Evolutionary conservation across 2,113 vertebrate genomes (phyloP), one percentile per base, ranked within the genome.

Genomic region (Seriola dumerili): DNA sequence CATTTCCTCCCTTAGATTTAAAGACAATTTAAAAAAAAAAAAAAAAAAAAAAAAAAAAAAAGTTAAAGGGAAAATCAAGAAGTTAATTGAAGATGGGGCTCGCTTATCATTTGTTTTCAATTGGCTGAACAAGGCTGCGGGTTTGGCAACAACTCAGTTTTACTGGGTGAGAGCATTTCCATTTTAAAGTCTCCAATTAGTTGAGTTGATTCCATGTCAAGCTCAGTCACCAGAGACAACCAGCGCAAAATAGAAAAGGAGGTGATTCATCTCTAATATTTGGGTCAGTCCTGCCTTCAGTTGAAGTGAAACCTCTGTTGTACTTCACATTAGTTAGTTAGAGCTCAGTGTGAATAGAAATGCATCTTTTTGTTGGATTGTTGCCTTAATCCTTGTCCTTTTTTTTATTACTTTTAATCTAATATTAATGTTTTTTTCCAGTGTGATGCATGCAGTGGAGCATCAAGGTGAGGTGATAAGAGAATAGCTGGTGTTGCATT

Each of bases 121-220:
- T 32, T 7, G 70, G 78, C 83, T 73, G 79, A 81, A 81, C 50
- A 23, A 81, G 73, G n/a, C 23, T 70, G 42, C 34, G 2, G 46
- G 21, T 79, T 58, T 77, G 82, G 55, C 65, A 82, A 25, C 16
- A 2, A 44, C 70, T 88, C 72, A 61, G 61, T 70, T 57, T 70
- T 57, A 8, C 65, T 7, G 44, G 7, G 25, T 4, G 8, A 78
- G 46, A 77, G 78, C 62, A 75, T 76, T 78, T 74, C 64, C 81
- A 80, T 84, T 48, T 87, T 84, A 59, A 88, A 84, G 68, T 79
- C 66, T 83, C 75, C 78, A 71, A 74, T 86, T 74, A 81, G 81
- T 29, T 81, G 68, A 88, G 81, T 80, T 84, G 83, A 86, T 78
- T 85, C 67, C 58, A 72, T 2, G 72, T 82, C 71, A 19, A 44